Evolutionary conservation across 2,113 vertebrate species (phyloP).

Genomic region (Microcebus ravelobensis): DNA sequence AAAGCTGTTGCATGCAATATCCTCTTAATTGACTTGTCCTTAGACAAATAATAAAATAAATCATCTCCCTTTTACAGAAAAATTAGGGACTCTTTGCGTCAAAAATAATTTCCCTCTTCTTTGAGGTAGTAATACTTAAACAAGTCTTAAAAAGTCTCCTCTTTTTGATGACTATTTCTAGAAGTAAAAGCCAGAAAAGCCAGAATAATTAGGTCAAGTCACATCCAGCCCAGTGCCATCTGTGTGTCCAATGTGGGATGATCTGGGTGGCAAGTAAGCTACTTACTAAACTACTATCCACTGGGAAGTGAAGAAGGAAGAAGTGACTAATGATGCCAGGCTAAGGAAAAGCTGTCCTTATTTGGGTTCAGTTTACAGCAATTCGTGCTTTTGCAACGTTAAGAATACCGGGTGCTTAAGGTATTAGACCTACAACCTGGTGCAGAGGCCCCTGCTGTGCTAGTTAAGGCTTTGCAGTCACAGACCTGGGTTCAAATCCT

Average conservation of each 20-base stretch:
- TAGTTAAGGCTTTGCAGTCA: background rate
- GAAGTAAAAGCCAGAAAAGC: slow-evolving; percentile 31
- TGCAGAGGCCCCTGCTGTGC: background rate
- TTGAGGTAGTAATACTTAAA: background rate
- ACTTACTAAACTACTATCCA: slow-evolving; percentile 36
- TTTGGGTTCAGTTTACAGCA: slow-evolving; percentile 37
- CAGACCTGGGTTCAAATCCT: slow-evolving; percentile 17
- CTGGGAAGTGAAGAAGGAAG: slow-evolving; percentile 40
- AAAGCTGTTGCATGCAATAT: background rate
- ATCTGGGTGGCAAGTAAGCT: slow-evolving; percentile 55
- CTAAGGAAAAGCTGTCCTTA: background rate
- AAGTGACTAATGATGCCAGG: background rate
- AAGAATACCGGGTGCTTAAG: background rate
- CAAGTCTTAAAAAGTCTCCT: slow-evolving; percentile 18
- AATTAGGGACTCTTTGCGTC: background rate
- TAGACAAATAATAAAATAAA: background rate
- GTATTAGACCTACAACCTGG: background rate
- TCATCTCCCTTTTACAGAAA: background rate
- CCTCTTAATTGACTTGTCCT: background rate
- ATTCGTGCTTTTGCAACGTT: slow-evolving; percentile 26
- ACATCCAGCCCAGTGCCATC: slow-evolving; percentile 47
- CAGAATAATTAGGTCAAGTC: slow-evolving; percentile 69
- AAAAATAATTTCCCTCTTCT: background rate
- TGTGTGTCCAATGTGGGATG: background rate
- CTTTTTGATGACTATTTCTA: slow-evolving; percentile 32